A percentile compares a stretch with the other conserved stretches of the same genome.
These are phyloP conservation scores for Conus canariensis DNA, from an alignment of 2,888 invertebrate genomes.

Conservation along the genomic window DNA sequence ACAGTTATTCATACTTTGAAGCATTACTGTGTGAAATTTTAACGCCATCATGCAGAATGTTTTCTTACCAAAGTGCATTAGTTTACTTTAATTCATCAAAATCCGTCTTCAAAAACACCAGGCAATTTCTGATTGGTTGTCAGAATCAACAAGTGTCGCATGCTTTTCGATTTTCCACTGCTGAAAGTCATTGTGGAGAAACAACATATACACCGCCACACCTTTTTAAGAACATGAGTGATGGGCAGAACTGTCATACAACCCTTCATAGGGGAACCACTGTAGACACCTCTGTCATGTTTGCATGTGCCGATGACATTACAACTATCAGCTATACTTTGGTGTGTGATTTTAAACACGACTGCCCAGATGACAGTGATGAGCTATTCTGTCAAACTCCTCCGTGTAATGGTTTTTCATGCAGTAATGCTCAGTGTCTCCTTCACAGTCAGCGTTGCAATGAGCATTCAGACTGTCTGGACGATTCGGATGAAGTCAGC, in stretches of 20 bases:
- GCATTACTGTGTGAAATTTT: neutral
- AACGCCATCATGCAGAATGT: neutral
- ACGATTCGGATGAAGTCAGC: neutral
- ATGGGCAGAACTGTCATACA: neutral
- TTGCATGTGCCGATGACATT: neutral
- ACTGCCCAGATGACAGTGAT: neutral
- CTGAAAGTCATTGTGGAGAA: too few relatives aligned
- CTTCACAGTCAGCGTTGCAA: neutral
- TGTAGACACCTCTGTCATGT: neutral
- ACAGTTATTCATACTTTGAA: too few relatives aligned
- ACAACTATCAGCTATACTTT: neutral
- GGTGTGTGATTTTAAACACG: too few relatives aligned
- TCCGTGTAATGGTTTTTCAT: neutral
- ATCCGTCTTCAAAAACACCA: neutral
- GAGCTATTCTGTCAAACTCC: constrained; percentile 3
- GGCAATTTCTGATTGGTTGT: neutral
- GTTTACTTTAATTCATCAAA: neutral
- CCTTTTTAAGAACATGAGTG: too few relatives aligned
- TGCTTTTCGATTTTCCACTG: neutral
- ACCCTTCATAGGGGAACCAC: neutral
- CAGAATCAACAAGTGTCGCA: neutral
- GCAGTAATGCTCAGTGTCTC: neutral
- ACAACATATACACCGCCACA: too few relatives aligned
- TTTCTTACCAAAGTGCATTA: neutral
- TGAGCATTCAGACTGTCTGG: too few relatives aligned